Evolutionary conservation across 2,113 vertebrate species (phyloP), one percentile per base, ranked within the genome.

Genomic region (Prochilodus magdalenae): DNA sequence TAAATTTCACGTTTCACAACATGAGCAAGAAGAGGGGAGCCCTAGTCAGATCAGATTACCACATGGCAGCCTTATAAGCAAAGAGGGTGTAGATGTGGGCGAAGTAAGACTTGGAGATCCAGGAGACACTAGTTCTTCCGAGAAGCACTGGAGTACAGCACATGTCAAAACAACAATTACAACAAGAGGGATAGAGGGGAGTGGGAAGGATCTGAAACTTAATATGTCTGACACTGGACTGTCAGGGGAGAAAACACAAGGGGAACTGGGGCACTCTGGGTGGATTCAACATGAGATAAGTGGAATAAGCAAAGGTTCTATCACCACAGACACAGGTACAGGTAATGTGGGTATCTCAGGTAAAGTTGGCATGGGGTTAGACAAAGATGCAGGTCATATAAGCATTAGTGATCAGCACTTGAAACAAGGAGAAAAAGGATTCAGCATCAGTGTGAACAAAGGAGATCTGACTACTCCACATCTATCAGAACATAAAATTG

Each of bases 21-120:
- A 91, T 0, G 95, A 96, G 73, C 65, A 89, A 81, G 87, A 92
- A 18, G 94, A 91, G 44, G 92, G 90, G 16, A 86, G 93, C 78
- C 90, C 92, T 78, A 27, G 90, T 24, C 85, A 62, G 55, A 85
- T 91, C 57, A 90, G 78, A 86, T 87, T 90, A 59, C 82, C 89
- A 79, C 91, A 90, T 51, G 90, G 84, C 27, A 93, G 85, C 67
- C 75, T 86, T 77, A 87, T 89, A 88, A 88, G 89, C 87, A 90
- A 89, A 83, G 91, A 86, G 69, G 86, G 85, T 70, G 86, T 87
- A 89, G 92, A 91, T 67, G 79, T 88, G 88, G 84, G 89, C 0
- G 87, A 89, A 83, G 57, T 89, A 49, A 92, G 89, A 83, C 81
- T 91, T 82, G 87, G 85, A 85, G 90, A 79, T 49, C 85, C 91